A percentile compares a stretch with the other conserved stretches of the same genome.
Conservation (phyloP, 2,888 invertebrate species). For the Tuberolachnus salignus region DNA sequence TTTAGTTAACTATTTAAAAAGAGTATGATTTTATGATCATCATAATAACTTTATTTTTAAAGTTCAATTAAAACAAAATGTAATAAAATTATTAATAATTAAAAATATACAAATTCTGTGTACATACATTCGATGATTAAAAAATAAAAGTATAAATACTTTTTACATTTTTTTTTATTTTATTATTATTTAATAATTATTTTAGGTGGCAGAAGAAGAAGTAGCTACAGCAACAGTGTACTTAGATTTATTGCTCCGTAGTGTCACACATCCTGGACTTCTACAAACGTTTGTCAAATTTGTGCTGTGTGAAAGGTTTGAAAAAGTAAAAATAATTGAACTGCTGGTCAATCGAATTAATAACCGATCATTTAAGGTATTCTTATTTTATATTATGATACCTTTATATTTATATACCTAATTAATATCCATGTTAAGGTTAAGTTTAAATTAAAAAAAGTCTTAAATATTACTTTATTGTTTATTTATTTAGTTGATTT, state of each 20-base stretch:
- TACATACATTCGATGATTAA: not conserved
- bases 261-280: slow-evolving; percentile 83
- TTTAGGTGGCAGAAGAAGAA: slow-evolving; percentile 86
- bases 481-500: no score
- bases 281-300: slow-evolving; percentile 83
- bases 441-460: no score
- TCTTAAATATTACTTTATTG: no score
- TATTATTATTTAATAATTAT: not conserved
- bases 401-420: not conserved
- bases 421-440: not conserved
- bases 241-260: slow-evolving; percentile 86
- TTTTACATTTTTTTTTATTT: not conserved
- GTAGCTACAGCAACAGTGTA: slow-evolving; percentile 92
- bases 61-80: no score
- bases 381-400: slow-evolving; percentile 4
- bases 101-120: not conserved
- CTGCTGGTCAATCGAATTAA: slow-evolving; percentile 81
- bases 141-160: no score
- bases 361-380: slow-evolving; percentile 73
- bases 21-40: no score
- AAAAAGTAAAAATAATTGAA: slow-evolving; percentile 81
- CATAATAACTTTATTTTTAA: no score
- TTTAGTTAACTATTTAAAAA: no score
- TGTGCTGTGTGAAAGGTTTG: slow-evolving; percentile 81
- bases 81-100: not conserved